Evolutionary conservation across 2,797 vertebrate genomes (phyloP), one percentile per base, ranked within the genome.

Genomic region (Enteromius argenteus): DNA sequence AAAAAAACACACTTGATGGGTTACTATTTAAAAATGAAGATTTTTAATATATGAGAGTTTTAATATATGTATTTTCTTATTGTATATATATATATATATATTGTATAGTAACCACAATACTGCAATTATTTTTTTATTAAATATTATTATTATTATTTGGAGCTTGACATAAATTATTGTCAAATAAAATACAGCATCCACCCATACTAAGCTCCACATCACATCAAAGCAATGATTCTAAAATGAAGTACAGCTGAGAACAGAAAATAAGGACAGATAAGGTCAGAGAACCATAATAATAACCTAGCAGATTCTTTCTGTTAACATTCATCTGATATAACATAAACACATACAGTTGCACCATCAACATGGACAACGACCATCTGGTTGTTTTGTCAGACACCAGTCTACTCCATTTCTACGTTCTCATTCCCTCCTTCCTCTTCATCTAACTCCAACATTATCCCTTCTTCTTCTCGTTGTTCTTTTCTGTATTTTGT

Each of bases 401-500:
- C 44, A 67, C 19, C 42, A 66, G 58, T 10, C 58, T 75, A 32
- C 51, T 51, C 21, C 46, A n/a, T 72, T 60, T 32, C 51, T 46
- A 37, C 51, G 10, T 58, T 71, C 15, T 60, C 19, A n/a, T 73
- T 62, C 7, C 46, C 13, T 32, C 62, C 46, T 35, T 53, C 23
- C 44, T 53, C 60, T 67, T 75, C 44, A 67, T 56, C 81, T 13
- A 56, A 19, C 72, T 56, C 60, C 30, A 82, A 64, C 72, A 10
- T 44, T 30, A 44, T 3, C 60, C 49, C 15, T 60, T 39, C 69
- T 60, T 39, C 35, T 69, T 79, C 27, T 13, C 2, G 2, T 49
- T 49, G 75, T 64, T 44, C 15, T 84, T 68, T 83, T 69, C 67
- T 62, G 21, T 39, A 62, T 79, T 84, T 72, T 23, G 15, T 79